Base-by-base conservation (phyloP, 2,888 invertebrate species). In the Perithous albicinctus region DNA sequence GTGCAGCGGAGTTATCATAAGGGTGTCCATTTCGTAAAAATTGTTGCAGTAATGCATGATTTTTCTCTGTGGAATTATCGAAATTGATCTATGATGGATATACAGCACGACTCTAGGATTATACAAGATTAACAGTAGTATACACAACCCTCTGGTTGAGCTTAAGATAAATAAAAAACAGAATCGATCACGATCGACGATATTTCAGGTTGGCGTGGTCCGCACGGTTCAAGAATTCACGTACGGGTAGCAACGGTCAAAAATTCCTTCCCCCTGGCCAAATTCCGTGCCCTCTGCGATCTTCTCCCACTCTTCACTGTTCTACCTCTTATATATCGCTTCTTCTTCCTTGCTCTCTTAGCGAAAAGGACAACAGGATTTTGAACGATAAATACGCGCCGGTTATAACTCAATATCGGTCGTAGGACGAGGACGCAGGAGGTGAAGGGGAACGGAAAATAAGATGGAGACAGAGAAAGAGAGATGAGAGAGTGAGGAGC, bases 401-500 rank as follows among this genome's bases (percentile, higher is more conserved):
- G 89, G 89, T 89, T 91, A 91, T 91, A 91, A 91, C 90, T 91
- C 91, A 91, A 91, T 91, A 91, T 91, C 89, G 89, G 88, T 84
- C 85, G 87, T 86, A 87, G 86, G 78, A 83, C 76, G 76, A 72
- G 72, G 77, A 76, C 80, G 66, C 51, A 63, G 70, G 38, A 48
- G 15, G 23, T 23, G 59, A 32, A 64, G 48, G 43, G 23, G 38
- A 63, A n/a, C 43, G 29, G 26, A 51, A 51, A 51, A 23, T 51
- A 51, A 20, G 56, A n/a, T 5, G 15, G 32, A 18, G 32, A 61
- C 51, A 54, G 59, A 41, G 67, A 20, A 35, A 51, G 67, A 66
- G 29, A 29, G 41, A n/a, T n/a, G n/a, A 43, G 61, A 38, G 70
- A 72, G 66, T 73, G 63, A 79, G 54, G 54, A 89, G 86, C 89